Conservation (phyloP, 2,888 invertebrate genomes). For the Ectobius pallidus region DNA sequence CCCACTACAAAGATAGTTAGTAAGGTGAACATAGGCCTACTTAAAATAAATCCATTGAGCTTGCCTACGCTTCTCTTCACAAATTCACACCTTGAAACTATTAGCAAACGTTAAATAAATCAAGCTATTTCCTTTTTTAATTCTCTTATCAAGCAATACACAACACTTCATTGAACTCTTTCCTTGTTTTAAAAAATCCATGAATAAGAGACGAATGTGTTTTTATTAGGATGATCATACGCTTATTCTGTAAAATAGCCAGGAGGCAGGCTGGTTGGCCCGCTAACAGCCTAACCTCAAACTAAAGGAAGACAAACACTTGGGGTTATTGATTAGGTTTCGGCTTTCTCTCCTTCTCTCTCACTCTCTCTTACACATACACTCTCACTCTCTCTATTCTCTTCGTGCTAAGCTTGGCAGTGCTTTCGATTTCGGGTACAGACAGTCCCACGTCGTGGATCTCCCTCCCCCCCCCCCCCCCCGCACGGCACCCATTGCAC, state of each 20-base stretch:
- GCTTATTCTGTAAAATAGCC: neutral
- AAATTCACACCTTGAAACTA: no score
- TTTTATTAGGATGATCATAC: neutral
- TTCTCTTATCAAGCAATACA: no score
- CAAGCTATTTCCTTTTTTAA: no score
- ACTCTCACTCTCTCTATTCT: no score
- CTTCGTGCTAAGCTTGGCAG: constrained; percentile 28
- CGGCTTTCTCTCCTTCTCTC: constrained; percentile 24
- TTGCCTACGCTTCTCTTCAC: no score
- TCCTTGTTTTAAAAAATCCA: no score
- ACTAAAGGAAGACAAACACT: constrained; percentile 31
- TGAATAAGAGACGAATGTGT: no score
- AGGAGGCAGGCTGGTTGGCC: constrained; percentile 12
- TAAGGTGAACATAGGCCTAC: no score
- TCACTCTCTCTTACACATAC: neutral
- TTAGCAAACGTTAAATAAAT: no score
- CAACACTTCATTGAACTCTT: no score
- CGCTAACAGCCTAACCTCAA: constrained; percentile 14
- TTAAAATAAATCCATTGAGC: no score
- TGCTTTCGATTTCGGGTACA: constrained; percentile 23
- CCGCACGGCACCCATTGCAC: neutral
- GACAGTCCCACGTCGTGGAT: constrained; percentile 5
- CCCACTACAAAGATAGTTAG: no score
- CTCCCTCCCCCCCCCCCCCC: neutral
- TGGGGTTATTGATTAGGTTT: constrained; percentile 33